A percentile compares a stretch with the other conserved stretches of the same genome.
Evolutionary conservation across 2,797 vertebrate genomes (phyloP).

Genomic region (Eidolon dupreanum): DNA sequence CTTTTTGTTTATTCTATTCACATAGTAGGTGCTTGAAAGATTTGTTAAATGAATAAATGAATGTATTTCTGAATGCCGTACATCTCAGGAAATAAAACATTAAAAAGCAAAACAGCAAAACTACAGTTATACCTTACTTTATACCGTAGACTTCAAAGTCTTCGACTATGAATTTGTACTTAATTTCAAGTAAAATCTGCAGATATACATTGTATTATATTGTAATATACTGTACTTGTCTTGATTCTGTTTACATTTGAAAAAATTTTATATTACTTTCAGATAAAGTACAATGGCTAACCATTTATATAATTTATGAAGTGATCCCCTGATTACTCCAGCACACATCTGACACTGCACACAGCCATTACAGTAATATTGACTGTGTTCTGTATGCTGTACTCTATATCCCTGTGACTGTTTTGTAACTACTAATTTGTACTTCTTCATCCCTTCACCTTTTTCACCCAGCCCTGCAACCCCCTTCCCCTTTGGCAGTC

Average conservation of each 20-base stretch:
- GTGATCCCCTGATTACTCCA: no score
- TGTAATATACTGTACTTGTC: not conserved
- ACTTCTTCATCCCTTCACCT: no score
- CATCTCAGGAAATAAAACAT: not conserved
- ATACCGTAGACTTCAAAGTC: not conserved
- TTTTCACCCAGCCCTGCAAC: no score
- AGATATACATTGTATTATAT: not conserved
- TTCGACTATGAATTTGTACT: not conserved
- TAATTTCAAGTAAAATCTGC: conserved; percentile 9
- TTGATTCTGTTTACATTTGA: no score
- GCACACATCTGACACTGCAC: no score
- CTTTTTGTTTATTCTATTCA: not conserved
- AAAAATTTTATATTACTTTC: not conserved
- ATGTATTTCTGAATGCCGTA: not conserved
- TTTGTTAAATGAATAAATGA: not conserved
- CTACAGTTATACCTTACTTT: not conserved
- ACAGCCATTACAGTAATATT: no score
- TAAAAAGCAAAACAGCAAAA: not conserved
- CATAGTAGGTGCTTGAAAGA: not conserved
- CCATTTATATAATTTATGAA: no score
- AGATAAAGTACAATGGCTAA: no score
- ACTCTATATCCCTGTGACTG: no score
- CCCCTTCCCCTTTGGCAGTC: no score
- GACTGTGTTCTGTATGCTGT: no score
- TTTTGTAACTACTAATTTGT: no score